phyloP scores from a whole-genome alignment of 30 jellyfish, hydroid and myxozoan species.

The Hydractinia echinata region DNA sequence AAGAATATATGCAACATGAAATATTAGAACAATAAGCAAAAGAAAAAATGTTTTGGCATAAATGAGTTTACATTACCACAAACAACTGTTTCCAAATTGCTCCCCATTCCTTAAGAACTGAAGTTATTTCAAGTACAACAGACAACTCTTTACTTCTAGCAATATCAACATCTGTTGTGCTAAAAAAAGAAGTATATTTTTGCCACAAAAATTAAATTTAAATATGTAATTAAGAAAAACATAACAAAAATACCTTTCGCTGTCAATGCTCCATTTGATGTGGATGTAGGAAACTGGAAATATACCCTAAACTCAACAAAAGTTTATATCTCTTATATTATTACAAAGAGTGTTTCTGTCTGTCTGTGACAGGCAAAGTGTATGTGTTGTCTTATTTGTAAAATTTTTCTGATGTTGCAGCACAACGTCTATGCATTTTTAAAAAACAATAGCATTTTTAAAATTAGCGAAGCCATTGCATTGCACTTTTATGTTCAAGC shows the following conservation, averaged over 20 bases:
- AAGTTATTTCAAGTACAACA: slow-evolving; percentile 81
- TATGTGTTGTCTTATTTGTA: too few species aligned
- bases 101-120: slow-evolving; percentile 98
- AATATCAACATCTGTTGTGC: slow-evolving; percentile 49
- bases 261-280: slow-evolving; percentile 53
- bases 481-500: too few species aligned
- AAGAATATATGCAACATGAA: not conserved
- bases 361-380: too few species aligned
- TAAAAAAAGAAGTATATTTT: not conserved
- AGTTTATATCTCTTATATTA: not conserved
- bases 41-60: not conserved
- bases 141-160: slow-evolving; percentile 73
- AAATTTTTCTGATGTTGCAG: too few species aligned
- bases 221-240: not conserved
- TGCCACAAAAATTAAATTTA: not conserved
- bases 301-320: slow-evolving; percentile 58
- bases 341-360: too few species aligned
- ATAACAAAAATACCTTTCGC: slow-evolving; percentile 41
- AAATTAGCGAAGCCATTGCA: too few species aligned
- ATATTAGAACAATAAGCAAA: not conserved
- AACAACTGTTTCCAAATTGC: slow-evolving; percentile 81
- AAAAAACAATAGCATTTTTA: too few species aligned
- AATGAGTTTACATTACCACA: slow-evolving; percentile 54
- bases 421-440: too few species aligned
- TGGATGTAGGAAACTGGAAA: slow-evolving; percentile 88